A percentile compares a stretch with the other conserved stretches of the same genome.
These are phyloP conservation scores for Brienomyrus brachyistius DNA, from an alignment of 2,113 vertebrate genomes.

Conservation along the genomic window DNA sequence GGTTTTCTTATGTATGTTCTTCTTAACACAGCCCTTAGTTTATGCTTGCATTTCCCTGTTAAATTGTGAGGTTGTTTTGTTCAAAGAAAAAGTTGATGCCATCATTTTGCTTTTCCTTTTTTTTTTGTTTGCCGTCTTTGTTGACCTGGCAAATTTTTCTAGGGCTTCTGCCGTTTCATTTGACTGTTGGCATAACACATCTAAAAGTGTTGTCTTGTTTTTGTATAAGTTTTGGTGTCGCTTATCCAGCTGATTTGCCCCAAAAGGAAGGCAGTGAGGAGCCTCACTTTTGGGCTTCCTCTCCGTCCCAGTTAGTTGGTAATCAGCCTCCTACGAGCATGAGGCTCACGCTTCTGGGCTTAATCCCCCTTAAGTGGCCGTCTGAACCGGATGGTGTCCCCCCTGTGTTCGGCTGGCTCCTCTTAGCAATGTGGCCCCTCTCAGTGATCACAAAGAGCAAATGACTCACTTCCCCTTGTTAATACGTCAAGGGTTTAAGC, in stretches of 20 bases:
- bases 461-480: conserved; percentile 9
- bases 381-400: conserved; percentile 41
- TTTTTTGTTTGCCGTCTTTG: neutral
- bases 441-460: neutral
- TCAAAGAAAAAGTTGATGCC: neutral
- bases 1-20: neutral
- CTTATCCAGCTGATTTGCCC: conserved; percentile 36
- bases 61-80: neutral
- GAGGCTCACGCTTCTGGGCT: conserved; percentile 39
- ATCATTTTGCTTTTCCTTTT: neutral
- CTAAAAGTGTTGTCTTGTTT: neutral
- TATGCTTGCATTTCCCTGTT: neutral
- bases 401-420: neutral
- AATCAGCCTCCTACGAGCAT: conserved; percentile 48
- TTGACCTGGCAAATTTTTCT: neutral
- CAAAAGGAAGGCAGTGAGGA: conserved; percentile 45
- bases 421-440: neutral
- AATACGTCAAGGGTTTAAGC: neutral
- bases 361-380: conserved; percentile 52
- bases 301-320: conserved; percentile 46
- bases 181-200: neutral
- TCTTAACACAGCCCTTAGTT: neutral
- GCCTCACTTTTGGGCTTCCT: conserved; percentile 43
- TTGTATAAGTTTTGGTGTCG: neutral
- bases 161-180: neutral